These are phyloP conservation scores for Centropyge bicolor DNA, from an alignment of 2,797 vertebrate species.

Conservation along the genomic window DNA sequence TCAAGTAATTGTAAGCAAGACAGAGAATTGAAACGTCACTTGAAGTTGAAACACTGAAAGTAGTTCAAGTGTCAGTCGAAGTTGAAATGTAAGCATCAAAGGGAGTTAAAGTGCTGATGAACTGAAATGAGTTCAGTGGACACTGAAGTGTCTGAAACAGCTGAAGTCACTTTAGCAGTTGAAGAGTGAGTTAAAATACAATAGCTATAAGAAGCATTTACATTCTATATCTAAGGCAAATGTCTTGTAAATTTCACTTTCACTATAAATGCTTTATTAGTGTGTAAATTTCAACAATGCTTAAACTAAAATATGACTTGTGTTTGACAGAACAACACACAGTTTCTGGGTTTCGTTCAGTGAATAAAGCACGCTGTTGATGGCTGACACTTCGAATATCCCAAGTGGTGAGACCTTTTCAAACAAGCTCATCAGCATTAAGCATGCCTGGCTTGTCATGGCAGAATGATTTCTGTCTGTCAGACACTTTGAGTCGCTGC, in stretches of 20 bases:
- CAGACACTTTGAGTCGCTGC: constrained; percentile 75
- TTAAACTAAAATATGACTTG: constrained; percentile 12
- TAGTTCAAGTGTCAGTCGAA: not conserved
- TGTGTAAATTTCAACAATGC: not conserved
- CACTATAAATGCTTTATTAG: not conserved
- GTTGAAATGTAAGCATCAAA: not conserved
- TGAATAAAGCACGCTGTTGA: constrained; percentile 65
- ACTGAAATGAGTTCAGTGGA: not conserved
- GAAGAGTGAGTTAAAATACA: constrained; percentile 1
- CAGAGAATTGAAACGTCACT: not conserved
- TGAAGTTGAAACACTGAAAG: too few relatives aligned
- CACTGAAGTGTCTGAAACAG: not conserved
- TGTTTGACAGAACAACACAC: constrained; percentile 21
- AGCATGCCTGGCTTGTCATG: constrained; percentile 69
- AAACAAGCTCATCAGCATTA: constrained; percentile 81
- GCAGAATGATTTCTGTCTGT: constrained; percentile 78
- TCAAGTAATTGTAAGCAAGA: not conserved
- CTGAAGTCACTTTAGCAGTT: not conserved
- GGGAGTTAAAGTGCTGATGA: not conserved
- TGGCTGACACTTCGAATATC: constrained; percentile 72
- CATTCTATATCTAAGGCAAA: not conserved
- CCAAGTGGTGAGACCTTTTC: constrained; percentile 84
- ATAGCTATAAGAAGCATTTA: not conserved
- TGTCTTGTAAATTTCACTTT: not conserved
- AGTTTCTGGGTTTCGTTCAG: constrained; percentile 9